phyloP scores from a whole-genome alignment of 2,113 vertebrate species.

The Alces alces region DNA sequence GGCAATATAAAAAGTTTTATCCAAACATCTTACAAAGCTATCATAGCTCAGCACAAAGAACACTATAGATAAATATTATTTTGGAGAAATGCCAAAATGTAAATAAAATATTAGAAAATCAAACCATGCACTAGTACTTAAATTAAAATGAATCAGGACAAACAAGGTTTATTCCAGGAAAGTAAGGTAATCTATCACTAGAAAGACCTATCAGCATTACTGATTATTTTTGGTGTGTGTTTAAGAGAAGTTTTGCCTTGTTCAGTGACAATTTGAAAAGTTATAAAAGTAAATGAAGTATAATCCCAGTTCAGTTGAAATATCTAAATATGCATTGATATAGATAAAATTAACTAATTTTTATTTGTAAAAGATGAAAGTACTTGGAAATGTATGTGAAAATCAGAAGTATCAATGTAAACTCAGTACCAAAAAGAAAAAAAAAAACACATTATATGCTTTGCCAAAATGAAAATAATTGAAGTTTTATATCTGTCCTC shows the following conservation, averaged over 20 bases:
- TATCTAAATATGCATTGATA: background rate
- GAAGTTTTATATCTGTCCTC: background rate
- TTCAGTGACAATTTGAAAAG: background rate
- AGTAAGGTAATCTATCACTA: background rate
- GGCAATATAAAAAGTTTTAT: background rate
- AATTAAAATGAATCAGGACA: background rate
- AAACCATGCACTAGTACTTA: background rate
- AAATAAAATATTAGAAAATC: conserved; percentile 24
- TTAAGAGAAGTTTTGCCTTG: background rate
- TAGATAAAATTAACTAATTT: background rate
- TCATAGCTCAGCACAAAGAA: background rate
- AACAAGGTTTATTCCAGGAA: background rate
- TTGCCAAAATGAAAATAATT: background rate
- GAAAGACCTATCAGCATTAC: background rate
- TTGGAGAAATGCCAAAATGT: conserved; percentile 7
- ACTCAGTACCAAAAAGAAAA: background rate
- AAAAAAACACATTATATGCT: background rate
- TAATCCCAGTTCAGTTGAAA: background rate
- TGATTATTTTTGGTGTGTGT: background rate
- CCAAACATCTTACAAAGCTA: background rate
- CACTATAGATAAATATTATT: background rate
- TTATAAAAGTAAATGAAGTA: background rate
- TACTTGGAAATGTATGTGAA: background rate
- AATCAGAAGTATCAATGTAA: background rate
- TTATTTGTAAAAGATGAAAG: background rate